Evolutionary conservation across 2,113 vertebrate species (phyloP).

Genomic region (Ceuthmochares aereus): DNA sequence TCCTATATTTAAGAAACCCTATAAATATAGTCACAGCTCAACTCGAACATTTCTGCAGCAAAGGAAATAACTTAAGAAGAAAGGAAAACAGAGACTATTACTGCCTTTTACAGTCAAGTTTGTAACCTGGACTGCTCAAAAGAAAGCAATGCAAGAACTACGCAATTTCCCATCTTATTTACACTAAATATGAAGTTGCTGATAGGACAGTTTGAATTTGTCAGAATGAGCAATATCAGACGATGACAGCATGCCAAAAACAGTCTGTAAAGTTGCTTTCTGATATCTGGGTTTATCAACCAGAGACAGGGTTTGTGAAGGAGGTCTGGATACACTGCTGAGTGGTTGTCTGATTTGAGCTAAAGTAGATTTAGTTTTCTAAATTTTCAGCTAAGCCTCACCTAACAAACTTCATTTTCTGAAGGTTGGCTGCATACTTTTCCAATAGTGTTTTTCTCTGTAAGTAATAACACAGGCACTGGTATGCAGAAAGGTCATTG

Average conservation of each 20-base stretch:
- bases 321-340: background rate
- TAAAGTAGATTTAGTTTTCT: too few species aligned
- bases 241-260: background rate
- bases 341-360: too few species aligned
- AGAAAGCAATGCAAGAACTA: background rate
- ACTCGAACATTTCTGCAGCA: background rate
- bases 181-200: background rate
- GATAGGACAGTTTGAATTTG: background rate
- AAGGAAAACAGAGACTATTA: background rate
- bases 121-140: background rate
- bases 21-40: background rate
- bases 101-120: background rate
- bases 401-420: too few species aligned
- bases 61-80: background rate
- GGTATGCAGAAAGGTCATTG: too few species aligned
- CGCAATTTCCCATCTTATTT: background rate
- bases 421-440: too few species aligned
- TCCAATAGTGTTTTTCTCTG: too few species aligned
- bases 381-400: too few species aligned
- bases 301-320: background rate
- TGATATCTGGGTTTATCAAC: background rate
- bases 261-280: background rate
- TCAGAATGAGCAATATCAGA: background rate
- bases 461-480: too few species aligned
- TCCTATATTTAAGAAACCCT: background rate